Evolutionary conservation across 1,140 invertebrate genomes (phyloP).

Genomic region (Solen grandis): DNA sequence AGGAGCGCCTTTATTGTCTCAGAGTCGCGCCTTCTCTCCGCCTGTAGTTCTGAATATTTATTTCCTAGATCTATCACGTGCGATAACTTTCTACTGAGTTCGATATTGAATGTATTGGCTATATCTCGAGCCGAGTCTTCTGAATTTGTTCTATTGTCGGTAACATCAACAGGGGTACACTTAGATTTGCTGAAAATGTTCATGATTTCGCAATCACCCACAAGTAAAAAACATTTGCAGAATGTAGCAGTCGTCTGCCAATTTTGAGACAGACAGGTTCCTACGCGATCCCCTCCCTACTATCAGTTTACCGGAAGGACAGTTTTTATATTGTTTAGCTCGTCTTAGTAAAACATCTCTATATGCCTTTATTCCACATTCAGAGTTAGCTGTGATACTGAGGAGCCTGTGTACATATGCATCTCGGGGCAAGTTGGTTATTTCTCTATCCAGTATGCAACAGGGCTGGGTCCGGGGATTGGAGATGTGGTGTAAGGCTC

Average conservation of each 20-base stretch:
- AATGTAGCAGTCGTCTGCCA: slow-evolving; percentile 5
- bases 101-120: too few species aligned
- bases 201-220: neutral
- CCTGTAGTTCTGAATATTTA: too few species aligned
- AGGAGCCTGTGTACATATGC: neutral
- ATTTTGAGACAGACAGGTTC: neutral
- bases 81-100: too few species aligned
- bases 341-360: slow-evolving; percentile 3
- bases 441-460: neutral
- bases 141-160: too few species aligned
- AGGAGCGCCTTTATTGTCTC: too few species aligned
- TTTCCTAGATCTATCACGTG: too few species aligned
- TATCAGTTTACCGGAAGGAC: slow-evolving; percentile 8
- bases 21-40: too few species aligned
- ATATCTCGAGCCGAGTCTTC: too few species aligned
- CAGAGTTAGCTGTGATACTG: neutral
- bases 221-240: neutral
- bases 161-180: too few species aligned
- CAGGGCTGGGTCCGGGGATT: slow-evolving; percentile 2
- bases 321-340: neutral
- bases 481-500: too few species aligned
- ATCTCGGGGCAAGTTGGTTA: neutral
- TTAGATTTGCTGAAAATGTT: slow-evolving; percentile 1
- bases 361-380: neutral
- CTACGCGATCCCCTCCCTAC: neutral